These are phyloP conservation scores for Pao palembangensis DNA, from an alignment of 2,113 vertebrate species.

Conservation along the genomic window DNA sequence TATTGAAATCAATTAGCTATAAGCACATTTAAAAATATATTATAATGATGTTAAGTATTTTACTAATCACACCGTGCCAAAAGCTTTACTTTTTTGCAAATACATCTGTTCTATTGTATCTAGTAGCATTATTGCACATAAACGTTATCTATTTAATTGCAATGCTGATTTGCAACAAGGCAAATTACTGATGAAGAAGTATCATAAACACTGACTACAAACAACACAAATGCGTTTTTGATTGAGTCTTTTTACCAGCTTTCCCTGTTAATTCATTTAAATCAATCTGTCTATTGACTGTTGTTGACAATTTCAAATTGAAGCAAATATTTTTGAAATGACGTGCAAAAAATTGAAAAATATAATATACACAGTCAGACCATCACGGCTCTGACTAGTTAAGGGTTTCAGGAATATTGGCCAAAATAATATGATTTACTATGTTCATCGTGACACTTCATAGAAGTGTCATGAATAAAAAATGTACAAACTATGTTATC, in stretches of 20 bases:
- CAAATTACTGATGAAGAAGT: conserved; percentile 66
- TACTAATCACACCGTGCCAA: conserved; percentile 50
- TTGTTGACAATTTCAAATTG: background rate
- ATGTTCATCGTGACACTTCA: conserved; percentile 50
- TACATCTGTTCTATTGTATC: conserved; percentile 44
- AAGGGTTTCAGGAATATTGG: conserved; percentile 14
- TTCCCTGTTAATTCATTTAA: background rate
- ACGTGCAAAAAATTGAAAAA: conserved; percentile 1
- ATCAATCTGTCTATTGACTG: conserved; percentile 4
- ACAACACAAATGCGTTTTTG: conserved; percentile 27
- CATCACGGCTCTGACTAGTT: conserved; percentile 3
- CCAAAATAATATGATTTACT: conserved; percentile 13
- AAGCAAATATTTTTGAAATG: background rate
- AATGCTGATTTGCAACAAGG: conserved; percentile 53
- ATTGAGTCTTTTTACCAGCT: conserved; percentile 2
- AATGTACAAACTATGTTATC: conserved; percentile 28
- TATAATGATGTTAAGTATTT: conserved; percentile 37
- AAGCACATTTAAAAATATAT: conserved; percentile 34
- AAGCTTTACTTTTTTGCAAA: conserved; percentile 54
- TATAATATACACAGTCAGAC: conserved; percentile 5
- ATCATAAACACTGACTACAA: conserved; percentile 48
- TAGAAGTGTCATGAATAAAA: conserved; percentile 58
- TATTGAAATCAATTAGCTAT: conserved; percentile 39
- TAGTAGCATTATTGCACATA: conserved; percentile 55
- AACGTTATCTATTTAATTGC: conserved; percentile 57